Conservation (phyloP, 2,888 invertebrate genomes). For the Drosophila quinaria region DNA sequence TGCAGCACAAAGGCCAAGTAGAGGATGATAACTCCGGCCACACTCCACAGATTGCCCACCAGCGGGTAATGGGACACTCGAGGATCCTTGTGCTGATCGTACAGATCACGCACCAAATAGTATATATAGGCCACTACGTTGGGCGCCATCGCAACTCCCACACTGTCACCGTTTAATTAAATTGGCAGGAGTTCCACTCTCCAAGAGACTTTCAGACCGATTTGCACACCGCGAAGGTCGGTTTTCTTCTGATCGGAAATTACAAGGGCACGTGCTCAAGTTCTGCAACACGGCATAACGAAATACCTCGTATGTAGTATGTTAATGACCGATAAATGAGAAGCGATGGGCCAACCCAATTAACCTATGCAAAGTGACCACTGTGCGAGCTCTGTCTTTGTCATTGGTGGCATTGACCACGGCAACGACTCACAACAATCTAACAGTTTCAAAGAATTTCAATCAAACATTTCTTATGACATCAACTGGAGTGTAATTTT, state of each 20-base stretch:
- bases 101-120: conserved; percentile 57
- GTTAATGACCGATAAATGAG: conserved; percentile 71
- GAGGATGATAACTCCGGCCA: conserved; percentile 86
- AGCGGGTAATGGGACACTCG: conserved; percentile 89
- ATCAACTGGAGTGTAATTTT: not conserved
- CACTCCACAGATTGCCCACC: conserved; percentile 89
- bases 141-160: conserved; percentile 53
- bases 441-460: not conserved
- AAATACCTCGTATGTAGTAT: conserved; percentile 52
- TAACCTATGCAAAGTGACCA: conserved; percentile 52
- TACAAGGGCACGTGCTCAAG: conserved; percentile 19
- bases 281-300: not conserved
- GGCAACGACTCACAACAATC: not conserved
- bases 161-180: conserved; percentile 4
- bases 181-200: conserved; percentile 41
- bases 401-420: conserved; percentile 5
- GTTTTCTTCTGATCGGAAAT: conserved; percentile 45
- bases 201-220: conserved; percentile 6
- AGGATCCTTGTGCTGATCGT: conserved; percentile 70
- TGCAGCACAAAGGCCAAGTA: conserved; percentile 91
- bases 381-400: not conserved
- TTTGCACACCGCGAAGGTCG: conserved; percentile 43
- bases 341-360: conserved; percentile 37
- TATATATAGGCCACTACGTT: conserved; percentile 74
- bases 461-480: not conserved